Conservation (phyloP, 1,140 invertebrate species). For the Trichoplusia ni region DNA sequence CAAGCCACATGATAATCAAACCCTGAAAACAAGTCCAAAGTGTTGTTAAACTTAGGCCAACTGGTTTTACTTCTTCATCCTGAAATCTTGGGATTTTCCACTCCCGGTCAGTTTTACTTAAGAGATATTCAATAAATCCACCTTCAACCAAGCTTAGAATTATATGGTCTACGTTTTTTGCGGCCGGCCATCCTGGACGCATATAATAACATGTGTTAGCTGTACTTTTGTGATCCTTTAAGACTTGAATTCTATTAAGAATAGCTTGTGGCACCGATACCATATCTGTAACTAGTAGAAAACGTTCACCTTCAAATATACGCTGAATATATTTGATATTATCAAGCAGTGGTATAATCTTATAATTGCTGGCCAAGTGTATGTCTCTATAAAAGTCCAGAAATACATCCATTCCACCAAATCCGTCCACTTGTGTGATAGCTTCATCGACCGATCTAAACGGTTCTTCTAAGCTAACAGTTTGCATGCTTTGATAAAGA, state of each 20-base stretch:
- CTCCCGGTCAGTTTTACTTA: constrained; percentile 13
- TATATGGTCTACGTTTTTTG: constrained; percentile 37
- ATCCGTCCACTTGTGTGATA: constrained; percentile 41
- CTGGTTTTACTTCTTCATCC: constrained; percentile 11
- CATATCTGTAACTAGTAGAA: constrained; percentile 43
- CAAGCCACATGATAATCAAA: constrained; percentile 41
- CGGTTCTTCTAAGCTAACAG: constrained; percentile 48
- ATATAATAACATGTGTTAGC: constrained; percentile 41
- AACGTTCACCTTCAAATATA: constrained; percentile 47
- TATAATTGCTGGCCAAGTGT: constrained; percentile 40
- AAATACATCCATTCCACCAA: constrained; percentile 40
- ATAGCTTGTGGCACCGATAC: no score
- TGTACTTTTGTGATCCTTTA: constrained; percentile 44
- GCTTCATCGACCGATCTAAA: constrained; percentile 45
- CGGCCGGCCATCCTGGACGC: constrained; percentile 55
- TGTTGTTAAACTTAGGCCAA: constrained; percentile 40
- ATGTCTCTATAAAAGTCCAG: constrained; percentile 47
- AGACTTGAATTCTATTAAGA: constrained; percentile 49
- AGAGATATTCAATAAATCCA: constrained; percentile 44
- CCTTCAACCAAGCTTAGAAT: constrained; percentile 42
- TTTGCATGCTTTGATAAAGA: constrained; percentile 50
- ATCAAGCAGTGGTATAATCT: constrained; percentile 35
- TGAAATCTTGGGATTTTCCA: no score
- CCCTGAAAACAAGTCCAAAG: constrained; percentile 53
- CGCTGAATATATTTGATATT: constrained; percentile 34